Percentiles rank a stretch among this genome's conserved stretches.
Evolutionary conservation across 2,797 vertebrate species (phyloP).

Genomic region (Eutrigla gurnardus): DNA sequence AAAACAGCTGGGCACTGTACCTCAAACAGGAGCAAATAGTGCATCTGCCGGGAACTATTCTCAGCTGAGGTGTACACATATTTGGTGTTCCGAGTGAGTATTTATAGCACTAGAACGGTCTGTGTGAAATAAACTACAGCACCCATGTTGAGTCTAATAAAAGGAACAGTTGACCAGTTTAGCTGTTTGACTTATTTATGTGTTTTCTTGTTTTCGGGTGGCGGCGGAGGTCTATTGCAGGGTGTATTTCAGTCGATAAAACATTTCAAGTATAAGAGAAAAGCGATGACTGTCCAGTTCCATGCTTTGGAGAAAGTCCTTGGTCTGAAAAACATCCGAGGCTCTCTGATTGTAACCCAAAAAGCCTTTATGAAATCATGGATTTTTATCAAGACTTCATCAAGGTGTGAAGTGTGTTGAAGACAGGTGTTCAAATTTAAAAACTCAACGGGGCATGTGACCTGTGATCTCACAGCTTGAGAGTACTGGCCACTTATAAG

Average conservation of each 20-base stretch:
- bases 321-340: background rate
- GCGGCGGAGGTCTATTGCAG: background rate
- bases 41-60: background rate
- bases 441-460: background rate
- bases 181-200: background rate
- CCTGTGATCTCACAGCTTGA: background rate
- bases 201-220: background rate
- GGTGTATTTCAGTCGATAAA: background rate
- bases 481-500: background rate
- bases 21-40: background rate
- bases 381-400: background rate
- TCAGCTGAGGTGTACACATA: constrained; percentile 11
- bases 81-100: background rate
- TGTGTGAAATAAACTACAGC: background rate
- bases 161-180: background rate
- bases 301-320: background rate
- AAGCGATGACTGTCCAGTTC: background rate
- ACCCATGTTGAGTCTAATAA: background rate
- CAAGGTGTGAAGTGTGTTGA: background rate
- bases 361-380: background rate
- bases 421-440: background rate
- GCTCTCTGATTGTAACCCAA: background rate
- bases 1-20: background rate
- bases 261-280: background rate
- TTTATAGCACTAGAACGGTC: background rate